These are phyloP conservation scores for Chrosomus eos DNA, from an alignment of 2,797 vertebrate genomes.

Conservation along the genomic window DNA sequence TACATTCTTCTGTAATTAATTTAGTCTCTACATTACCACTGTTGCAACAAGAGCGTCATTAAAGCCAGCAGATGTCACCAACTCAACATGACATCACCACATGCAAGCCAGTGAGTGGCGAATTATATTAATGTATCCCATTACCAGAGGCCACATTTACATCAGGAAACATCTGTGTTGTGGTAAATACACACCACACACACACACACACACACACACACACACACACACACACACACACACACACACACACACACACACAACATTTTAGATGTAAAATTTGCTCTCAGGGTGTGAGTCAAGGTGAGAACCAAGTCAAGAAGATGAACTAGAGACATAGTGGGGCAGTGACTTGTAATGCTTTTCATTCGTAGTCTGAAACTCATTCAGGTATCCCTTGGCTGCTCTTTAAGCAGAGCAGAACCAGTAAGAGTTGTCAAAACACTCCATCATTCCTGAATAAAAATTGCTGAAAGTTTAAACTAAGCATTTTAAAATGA, in stretches of 20 bases:
- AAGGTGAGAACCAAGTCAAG: neutral
- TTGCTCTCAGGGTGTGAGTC: neutral
- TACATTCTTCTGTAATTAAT: neutral
- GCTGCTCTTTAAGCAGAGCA: neutral
- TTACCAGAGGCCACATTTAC: slow-evolving; percentile 4
- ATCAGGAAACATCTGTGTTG: slow-evolving; percentile 13
- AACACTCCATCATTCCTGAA: neutral
- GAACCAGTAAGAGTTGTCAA: neutral
- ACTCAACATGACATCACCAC: slow-evolving; percentile 1
- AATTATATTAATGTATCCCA: neutral
- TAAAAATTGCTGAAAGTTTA: neutral
- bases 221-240: too few species aligned
- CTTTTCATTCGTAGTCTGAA: neutral
- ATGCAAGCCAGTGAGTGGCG: neutral
- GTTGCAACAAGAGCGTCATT: neutral
- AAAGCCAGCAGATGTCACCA: slow-evolving; percentile 60
- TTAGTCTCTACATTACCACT: neutral
- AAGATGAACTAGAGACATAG: neutral
- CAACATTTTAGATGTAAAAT: neutral
- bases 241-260: neutral
- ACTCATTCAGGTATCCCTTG: neutral
- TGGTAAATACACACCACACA: neutral
- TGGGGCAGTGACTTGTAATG: neutral
- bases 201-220: too few species aligned
- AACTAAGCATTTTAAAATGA: neutral